Evolutionary conservation across 2,888 invertebrate genomes (phyloP).

Genomic region (Strigamia transsilvanica): DNA sequence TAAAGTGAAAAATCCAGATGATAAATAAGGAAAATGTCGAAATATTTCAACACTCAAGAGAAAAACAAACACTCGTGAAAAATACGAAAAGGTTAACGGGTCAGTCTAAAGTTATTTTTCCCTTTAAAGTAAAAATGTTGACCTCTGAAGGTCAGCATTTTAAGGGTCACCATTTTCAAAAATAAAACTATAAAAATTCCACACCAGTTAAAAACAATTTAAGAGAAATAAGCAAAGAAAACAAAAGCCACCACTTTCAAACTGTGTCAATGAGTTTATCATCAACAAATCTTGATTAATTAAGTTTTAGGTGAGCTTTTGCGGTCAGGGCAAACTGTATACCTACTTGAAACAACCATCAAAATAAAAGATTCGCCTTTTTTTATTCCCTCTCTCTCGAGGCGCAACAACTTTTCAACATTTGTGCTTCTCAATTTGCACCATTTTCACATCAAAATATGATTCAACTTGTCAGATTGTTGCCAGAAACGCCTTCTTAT

Average conservation of each 20-base stretch:
- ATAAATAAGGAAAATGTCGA: not conserved
- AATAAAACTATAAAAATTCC: conserved; percentile 45
- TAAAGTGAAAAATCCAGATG: conserved; percentile 6
- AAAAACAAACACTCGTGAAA: not conserved
- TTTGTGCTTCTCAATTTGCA: conserved; percentile 36
- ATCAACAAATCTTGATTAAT: conserved; percentile 21
- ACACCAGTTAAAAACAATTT: not conserved
- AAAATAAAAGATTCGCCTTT: not conserved
- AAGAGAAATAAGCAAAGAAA: not conserved
- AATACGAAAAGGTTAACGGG: conserved; percentile 32
- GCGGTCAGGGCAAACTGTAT: conserved; percentile 17
- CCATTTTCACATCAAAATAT: conserved; percentile 31
- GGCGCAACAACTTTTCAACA: conserved; percentile 39
- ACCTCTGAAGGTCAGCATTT: conserved; percentile 28
- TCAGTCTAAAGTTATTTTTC: conserved; percentile 32
- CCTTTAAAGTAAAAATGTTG: conserved; percentile 15
- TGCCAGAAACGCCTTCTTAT: conserved; percentile 14
- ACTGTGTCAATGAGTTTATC: conserved; percentile 25
- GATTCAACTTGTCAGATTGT: conserved; percentile 43
- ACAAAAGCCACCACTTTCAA: not conserved
- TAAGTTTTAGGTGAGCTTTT: conserved; percentile 28
- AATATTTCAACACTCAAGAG: not conserved
- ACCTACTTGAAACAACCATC: not conserved
- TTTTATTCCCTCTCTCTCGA: not conserved
- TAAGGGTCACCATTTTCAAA: conserved; percentile 31